Conservation (phyloP, 2,113 vertebrate genomes). For the Pluvianellus socialis region DNA sequence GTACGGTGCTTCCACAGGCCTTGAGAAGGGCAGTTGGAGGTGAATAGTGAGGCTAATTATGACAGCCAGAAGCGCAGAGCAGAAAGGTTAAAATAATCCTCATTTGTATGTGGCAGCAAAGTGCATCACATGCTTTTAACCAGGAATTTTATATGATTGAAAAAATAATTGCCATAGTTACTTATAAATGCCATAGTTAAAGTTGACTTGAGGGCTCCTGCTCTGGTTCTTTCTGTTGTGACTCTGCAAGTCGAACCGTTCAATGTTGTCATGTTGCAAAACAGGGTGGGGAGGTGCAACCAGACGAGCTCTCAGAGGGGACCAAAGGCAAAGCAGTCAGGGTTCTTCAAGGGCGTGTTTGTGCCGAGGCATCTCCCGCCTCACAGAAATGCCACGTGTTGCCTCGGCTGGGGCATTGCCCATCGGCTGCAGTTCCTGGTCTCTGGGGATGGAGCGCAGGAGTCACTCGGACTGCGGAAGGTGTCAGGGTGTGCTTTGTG, state of each 20-base stretch:
- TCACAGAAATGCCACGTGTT: accelerated
- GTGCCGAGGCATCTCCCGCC: not conserved
- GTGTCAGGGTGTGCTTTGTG: accelerated
- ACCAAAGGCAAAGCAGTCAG: not conserved
- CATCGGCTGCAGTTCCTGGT: accelerated
- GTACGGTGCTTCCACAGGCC: accelerated
- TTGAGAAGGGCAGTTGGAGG: not conserved
- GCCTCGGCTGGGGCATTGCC: accelerated
- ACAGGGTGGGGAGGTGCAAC: not conserved
- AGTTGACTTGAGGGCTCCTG: constrained; percentile 3
- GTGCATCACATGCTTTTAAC: not conserved
- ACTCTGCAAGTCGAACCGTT: not conserved
- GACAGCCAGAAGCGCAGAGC: not conserved
- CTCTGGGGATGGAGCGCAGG: not conserved
- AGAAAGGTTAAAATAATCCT: constrained; percentile 22
- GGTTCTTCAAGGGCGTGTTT: not conserved
- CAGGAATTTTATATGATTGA: not conserved
- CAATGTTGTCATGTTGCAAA: not conserved
- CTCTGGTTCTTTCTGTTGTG: not conserved
- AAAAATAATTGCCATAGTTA: constrained; percentile 13
- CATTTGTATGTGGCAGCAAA: not conserved
- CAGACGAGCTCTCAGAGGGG: not conserved
- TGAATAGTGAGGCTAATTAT: not conserved
- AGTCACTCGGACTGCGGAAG: accelerated
- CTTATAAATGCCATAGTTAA: constrained; percentile 14